These are phyloP conservation scores for Mythimna pallens DNA, from an alignment of 2,888 invertebrate species.

Conservation along the genomic window DNA sequence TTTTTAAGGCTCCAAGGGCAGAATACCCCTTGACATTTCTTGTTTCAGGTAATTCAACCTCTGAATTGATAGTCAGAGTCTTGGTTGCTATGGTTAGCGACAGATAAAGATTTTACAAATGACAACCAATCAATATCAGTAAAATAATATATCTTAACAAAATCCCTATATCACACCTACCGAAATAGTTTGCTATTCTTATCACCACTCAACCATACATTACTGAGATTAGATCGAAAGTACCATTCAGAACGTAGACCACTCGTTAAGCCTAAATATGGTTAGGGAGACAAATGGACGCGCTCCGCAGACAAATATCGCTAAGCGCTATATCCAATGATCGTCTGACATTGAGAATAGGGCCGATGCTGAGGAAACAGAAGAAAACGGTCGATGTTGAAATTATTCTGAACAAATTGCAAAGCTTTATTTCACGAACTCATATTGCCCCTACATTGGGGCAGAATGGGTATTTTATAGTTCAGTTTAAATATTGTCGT, in stretches of 20 bases:
- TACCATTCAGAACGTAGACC: slow-evolving; percentile 32
- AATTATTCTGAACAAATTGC: background rate
- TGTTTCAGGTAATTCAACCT: too few species aligned
- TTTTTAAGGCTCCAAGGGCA: too few species aligned
- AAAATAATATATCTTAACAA: slow-evolving; percentile 21
- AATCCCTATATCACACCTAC: background rate
- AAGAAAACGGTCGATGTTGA: background rate
- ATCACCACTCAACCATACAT: slow-evolving; percentile 22
- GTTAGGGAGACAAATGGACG: slow-evolving; percentile 60
- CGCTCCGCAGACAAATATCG: slow-evolving; percentile 62
- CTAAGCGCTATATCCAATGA: slow-evolving; percentile 59
- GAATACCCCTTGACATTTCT: too few species aligned
- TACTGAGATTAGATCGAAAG: slow-evolving; percentile 38
- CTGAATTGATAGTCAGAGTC: too few species aligned
- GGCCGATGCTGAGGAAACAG: slow-evolving; percentile 31
- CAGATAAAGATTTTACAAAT: too few species aligned
- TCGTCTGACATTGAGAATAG: slow-evolving; percentile 58
- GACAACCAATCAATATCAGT: background rate
- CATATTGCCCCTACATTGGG: too few species aligned
- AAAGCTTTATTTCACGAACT: too few species aligned
- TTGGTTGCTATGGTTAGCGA: too few species aligned
- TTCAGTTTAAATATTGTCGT: too few species aligned
- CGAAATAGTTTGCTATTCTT: slow-evolving; percentile 2
- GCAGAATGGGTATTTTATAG: too few species aligned
- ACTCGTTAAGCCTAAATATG: slow-evolving; percentile 63